These are phyloP conservation scores for Cirrhinus mrigala DNA, from an alignment of 2,797 vertebrate species.

Conservation along the genomic window DNA sequence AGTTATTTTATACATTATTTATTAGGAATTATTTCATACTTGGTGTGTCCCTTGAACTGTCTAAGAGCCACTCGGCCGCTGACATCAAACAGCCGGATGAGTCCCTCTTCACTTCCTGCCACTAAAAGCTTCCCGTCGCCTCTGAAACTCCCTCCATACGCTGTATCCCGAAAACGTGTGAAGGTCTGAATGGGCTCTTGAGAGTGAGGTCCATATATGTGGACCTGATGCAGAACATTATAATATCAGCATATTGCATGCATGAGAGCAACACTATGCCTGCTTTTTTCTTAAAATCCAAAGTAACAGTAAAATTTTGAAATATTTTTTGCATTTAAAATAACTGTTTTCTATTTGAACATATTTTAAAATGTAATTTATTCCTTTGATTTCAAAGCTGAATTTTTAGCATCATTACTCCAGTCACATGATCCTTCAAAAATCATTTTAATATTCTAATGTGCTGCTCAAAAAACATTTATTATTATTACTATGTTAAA, in stretches of 20 bases:
- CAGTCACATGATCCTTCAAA: no score
- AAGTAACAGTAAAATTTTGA: no score
- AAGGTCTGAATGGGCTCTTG: conserved; percentile 92
- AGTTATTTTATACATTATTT: background rate
- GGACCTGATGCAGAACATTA: conserved; percentile 78
- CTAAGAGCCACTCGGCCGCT: conserved; percentile 86
- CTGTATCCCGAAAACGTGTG: conserved; percentile 90
- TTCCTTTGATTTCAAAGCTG: no score
- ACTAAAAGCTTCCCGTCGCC: conserved; percentile 89
- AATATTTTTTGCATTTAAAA: no score
- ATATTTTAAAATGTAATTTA: no score
- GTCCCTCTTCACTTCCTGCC: conserved; percentile 89
- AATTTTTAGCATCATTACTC: no score
- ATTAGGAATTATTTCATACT: background rate
- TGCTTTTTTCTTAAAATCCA: no score
- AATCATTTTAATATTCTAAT: no score
- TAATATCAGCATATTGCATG: background rate
- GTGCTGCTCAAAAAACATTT: no score
- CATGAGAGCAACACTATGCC: no score
- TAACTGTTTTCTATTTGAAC: no score
- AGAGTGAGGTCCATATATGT: conserved; percentile 91
- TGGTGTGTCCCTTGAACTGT: conserved; percentile 85
- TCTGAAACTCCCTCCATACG: conserved; percentile 89
- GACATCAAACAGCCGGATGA: conserved; percentile 88
- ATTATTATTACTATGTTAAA: no score